phyloP scores from a whole-genome alignment of 2,797 vertebrate species.

The Pantherophis vulpinus region DNA sequence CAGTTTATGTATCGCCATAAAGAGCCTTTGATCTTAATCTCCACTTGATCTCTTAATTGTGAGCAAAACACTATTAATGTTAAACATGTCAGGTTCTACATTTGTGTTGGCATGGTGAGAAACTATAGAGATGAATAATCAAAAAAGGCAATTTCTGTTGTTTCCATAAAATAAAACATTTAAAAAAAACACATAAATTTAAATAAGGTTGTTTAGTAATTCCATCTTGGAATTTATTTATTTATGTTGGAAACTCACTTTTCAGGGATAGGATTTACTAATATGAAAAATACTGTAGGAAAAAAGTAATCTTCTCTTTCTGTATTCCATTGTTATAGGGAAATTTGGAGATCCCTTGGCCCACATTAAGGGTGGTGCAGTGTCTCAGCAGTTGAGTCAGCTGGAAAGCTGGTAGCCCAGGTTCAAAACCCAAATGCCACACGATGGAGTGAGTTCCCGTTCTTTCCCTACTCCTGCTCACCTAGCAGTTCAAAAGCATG shows the following conservation, averaged over 20 bases:
- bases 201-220: neutral
- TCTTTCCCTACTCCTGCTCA: neutral
- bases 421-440: neutral
- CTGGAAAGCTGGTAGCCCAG: neutral
- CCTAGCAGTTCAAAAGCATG: neutral
- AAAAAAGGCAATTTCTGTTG: neutral
- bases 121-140: neutral
- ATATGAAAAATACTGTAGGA: neutral
- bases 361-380: neutral
- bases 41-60: neutral
- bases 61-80: neutral
- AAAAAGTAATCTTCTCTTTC: neutral
- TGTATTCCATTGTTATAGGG: neutral
- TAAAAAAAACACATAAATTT: neutral
- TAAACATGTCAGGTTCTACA: neutral
- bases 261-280: neutral
- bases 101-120: neutral
- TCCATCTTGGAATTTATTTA: neutral
- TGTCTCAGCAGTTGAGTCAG: neutral
- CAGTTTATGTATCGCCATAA: neutral
- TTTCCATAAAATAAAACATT: neutral
- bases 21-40: neutral
- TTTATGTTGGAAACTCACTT: neutral
- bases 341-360: neutral
- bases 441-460: neutral